Conservation (phyloP, 2,888 invertebrate species). For the Mechanitis mazaeus region DNA sequence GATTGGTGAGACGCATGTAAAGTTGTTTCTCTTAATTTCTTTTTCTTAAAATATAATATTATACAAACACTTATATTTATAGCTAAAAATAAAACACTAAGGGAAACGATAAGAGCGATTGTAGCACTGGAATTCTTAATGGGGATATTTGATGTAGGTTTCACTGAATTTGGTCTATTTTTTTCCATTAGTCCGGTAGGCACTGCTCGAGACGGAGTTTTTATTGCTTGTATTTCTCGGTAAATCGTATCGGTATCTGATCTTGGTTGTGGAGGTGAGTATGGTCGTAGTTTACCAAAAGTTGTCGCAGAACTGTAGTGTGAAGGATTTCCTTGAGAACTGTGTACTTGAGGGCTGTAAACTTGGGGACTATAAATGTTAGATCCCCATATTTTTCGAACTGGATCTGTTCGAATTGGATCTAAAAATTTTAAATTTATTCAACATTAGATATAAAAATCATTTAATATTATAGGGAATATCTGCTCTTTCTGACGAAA, state of each 20-base stretch:
- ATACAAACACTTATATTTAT: slow-evolving; percentile 84
- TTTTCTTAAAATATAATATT: slow-evolving; percentile 81
- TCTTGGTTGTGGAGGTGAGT: slow-evolving; percentile 42
- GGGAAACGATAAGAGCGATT: slow-evolving; percentile 78
- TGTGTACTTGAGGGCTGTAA: slow-evolving; percentile 33
- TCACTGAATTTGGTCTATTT: slow-evolving; percentile 44
- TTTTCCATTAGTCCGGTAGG: slow-evolving; percentile 57
- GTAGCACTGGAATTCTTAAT: slow-evolving; percentile 77
- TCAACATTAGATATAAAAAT: neutral
- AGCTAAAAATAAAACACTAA: slow-evolving; percentile 83
- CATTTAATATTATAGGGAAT: too few species aligned
- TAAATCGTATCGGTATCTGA: slow-evolving; percentile 54
- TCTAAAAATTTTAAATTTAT: slow-evolving; percentile 8
- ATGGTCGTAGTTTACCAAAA: slow-evolving; percentile 52
- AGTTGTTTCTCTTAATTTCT: slow-evolving; percentile 70
- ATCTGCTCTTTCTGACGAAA: too few species aligned
- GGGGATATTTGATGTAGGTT: slow-evolving; percentile 46
- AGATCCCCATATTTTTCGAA: slow-evolving; percentile 51
- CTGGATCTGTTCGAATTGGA: slow-evolving; percentile 43
- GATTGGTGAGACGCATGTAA: slow-evolving; percentile 64
- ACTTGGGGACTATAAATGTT: slow-evolving; percentile 34
- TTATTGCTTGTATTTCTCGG: slow-evolving; percentile 61
- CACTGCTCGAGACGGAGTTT: slow-evolving; percentile 51
- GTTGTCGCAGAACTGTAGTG: slow-evolving; percentile 39
- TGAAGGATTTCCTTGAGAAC: slow-evolving; percentile 38